Evolutionary conservation across 2,888 invertebrate species (phyloP).

Genomic region (Agonopterix arenella): DNA sequence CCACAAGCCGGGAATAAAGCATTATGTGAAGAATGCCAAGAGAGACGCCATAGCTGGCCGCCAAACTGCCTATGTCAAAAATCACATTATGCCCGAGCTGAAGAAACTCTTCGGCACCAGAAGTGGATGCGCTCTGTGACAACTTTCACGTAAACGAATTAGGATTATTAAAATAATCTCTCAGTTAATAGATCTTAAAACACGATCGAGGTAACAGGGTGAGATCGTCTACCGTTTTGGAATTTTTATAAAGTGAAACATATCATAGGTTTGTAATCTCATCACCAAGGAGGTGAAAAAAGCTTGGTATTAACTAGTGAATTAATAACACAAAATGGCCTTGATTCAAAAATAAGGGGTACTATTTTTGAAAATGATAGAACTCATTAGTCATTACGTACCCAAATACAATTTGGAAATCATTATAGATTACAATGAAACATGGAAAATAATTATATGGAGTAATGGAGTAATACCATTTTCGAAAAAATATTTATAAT

Average conservation of each 20-base stretch:
- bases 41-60: conserved; percentile 85
- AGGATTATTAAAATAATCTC: neutral
- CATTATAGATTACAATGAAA: too few relatives aligned
- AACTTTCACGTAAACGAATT: neutral
- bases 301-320: too few relatives aligned
- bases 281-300: too few relatives aligned
- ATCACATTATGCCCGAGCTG: conserved; percentile 89
- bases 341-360: too few relatives aligned
- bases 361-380: too few relatives aligned
- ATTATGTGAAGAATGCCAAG: conserved; percentile 86
- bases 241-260: neutral
- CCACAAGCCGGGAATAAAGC: conserved; percentile 94
- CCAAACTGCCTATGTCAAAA: conserved; percentile 86
- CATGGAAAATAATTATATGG: too few relatives aligned
- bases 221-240: neutral
- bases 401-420: too few relatives aligned
- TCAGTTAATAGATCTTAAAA: too few relatives aligned
- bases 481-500: too few relatives aligned
- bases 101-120: conserved; percentile 89
- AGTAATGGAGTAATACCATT: too few relatives aligned
- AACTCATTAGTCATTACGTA: too few relatives aligned
- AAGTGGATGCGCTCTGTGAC: conserved; percentile 87
- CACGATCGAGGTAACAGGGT: neutral
- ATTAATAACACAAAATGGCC: too few relatives aligned
- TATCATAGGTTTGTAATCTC: neutral